These are phyloP conservation scores for Pseudomugil tenellus DNA, from an alignment of 2,797 vertebrate species.

Conservation along the genomic window DNA sequence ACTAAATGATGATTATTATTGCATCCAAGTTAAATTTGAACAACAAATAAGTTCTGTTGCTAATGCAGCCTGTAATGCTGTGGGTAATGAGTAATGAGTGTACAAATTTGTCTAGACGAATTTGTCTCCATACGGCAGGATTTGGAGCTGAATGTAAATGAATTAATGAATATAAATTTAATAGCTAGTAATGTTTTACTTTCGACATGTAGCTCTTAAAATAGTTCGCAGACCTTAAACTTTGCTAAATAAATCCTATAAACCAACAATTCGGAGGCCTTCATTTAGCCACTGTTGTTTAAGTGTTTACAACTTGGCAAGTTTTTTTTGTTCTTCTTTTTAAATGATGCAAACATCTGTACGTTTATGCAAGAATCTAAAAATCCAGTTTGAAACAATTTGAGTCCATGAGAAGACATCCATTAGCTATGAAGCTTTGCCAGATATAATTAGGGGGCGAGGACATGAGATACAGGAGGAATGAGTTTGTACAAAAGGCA, in stretches of 20 bases:
- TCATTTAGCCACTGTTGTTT: not conserved
- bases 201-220: not conserved
- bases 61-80: not conserved
- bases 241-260: too few relatives aligned
- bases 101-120: not conserved
- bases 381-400: not conserved
- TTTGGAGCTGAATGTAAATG: not conserved
- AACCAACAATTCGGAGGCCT: too few relatives aligned
- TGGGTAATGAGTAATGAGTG: not conserved
- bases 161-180: not conserved
- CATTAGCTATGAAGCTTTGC: not conserved
- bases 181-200: not conserved
- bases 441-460: not conserved
- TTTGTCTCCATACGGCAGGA: not conserved
- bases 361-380: not conserved
- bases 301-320: not conserved
- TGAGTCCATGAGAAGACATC: not conserved
- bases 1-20: not conserved
- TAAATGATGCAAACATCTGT: constrained; percentile 15
- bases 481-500: too few relatives aligned
- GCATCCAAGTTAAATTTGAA: not conserved
- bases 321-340: too few relatives aligned
- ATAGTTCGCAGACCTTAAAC: not conserved
- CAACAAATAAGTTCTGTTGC: not conserved
- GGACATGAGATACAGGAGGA: too few relatives aligned